A percentile compares a stretch with the other conserved stretches of the same genome.
phyloP scores from a whole-genome alignment of 2,888 invertebrate species.

The Pomacea canaliculata region DNA sequence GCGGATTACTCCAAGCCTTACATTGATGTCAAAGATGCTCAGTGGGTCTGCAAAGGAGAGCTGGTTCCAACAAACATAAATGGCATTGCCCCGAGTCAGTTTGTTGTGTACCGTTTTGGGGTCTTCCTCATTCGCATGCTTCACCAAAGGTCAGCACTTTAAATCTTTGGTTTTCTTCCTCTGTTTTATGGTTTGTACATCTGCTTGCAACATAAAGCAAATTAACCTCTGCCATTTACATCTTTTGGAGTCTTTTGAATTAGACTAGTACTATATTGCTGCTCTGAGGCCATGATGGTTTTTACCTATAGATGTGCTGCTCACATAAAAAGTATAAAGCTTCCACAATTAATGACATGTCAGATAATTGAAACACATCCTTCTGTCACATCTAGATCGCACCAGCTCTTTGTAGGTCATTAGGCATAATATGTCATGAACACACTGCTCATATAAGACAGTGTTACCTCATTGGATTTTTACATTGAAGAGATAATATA shows the following conservation, averaged over 20 bases:
- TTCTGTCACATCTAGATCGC: neutral
- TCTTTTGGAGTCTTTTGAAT: too few relatives aligned
- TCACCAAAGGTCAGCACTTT: conserved; percentile 39
- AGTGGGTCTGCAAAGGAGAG: conserved; percentile 63
- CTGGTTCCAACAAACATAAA: conserved; percentile 59
- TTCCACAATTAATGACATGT: neutral
- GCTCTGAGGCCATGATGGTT: too few relatives aligned
- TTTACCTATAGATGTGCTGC: too few relatives aligned
- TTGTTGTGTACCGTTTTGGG: conserved; percentile 66
- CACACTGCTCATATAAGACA: neutral
- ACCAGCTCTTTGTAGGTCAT: neutral
- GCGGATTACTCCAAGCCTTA: conserved; percentile 62
- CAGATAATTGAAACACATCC: neutral
- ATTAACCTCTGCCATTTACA: too few relatives aligned
- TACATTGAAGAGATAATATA: neutral
- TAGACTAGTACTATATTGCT: too few relatives aligned
- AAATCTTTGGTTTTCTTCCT: neutral
- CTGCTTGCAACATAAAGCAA: too few relatives aligned
- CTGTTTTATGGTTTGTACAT: too few relatives aligned
- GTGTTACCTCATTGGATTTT: neutral
- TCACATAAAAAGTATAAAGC: too few relatives aligned
- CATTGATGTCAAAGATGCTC: conserved; percentile 67
- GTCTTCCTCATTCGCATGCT: conserved; percentile 64
- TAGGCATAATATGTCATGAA: neutral
- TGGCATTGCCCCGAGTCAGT: conserved; percentile 60